These are phyloP conservation scores for Psephotus haematonotus DNA, from an alignment of 2,113 vertebrate genomes.

Conservation along the genomic window DNA sequence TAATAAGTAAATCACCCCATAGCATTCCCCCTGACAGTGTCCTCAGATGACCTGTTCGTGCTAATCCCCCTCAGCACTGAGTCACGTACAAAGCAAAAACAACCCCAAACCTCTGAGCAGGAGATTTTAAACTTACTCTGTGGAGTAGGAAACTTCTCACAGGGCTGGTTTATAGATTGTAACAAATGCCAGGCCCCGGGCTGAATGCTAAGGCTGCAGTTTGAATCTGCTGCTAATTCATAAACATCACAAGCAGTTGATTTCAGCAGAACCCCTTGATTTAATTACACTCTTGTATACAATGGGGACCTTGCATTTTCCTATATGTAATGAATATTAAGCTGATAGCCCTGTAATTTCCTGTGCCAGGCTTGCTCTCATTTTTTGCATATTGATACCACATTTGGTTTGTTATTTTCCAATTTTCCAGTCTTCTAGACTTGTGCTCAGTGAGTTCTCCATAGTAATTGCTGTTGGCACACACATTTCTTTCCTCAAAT, in stretches of 20 bases:
- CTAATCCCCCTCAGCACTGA: not conserved
- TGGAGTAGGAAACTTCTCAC: not conserved
- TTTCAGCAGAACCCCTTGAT: slow-evolving; percentile 69
- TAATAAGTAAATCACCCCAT: not conserved
- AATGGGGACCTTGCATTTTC: slow-evolving; percentile 57
- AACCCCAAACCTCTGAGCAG: not conserved
- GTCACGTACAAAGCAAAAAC: not conserved
- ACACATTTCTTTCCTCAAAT: slow-evolving; percentile 52
- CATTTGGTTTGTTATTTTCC: slow-evolving; percentile 70
- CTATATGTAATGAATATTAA: slow-evolving; percentile 68
- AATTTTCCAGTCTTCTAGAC: slow-evolving; percentile 72
- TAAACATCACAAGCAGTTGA: slow-evolving; percentile 53
- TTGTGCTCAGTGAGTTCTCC: slow-evolving; percentile 62
- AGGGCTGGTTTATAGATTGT: not conserved
- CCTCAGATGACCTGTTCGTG: not conserved
- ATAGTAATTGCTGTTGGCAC: slow-evolving; percentile 63
- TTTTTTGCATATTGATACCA: slow-evolving; percentile 73
- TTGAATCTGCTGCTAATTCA: slow-evolving; percentile 32
- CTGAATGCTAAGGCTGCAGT: not conserved
- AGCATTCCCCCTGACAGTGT: not conserved
- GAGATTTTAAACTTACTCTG: not conserved
- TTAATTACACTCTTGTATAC: slow-evolving; percentile 67
- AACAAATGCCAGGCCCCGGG: not conserved
- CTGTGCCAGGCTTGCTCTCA: slow-evolving; percentile 46
- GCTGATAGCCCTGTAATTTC: slow-evolving; percentile 69